Evolutionary conservation across 2,113 vertebrate genomes (phyloP).

Genomic region (Salvelinus fontinalis): DNA sequence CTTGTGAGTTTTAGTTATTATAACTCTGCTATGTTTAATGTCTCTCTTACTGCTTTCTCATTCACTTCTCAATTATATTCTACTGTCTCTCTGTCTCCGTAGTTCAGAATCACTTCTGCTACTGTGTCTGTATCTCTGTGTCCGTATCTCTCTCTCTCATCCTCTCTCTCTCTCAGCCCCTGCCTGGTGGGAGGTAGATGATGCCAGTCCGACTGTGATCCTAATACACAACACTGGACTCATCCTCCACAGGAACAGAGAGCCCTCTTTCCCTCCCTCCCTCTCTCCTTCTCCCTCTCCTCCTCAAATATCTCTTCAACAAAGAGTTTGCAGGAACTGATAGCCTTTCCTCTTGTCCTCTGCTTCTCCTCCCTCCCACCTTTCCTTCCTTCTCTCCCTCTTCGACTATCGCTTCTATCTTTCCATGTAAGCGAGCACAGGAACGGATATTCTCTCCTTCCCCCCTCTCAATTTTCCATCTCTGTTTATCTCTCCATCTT

Average conservation of each 20-base stretch:
- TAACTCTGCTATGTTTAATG: background rate
- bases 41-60: slow-evolving; percentile 43
- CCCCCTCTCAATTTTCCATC: background rate
- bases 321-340: slow-evolving; percentile 2
- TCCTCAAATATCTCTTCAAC: slow-evolving; percentile 63
- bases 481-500: slow-evolving; percentile 2
- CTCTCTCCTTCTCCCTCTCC: slow-evolving; percentile 39
- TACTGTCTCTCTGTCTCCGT: slow-evolving; percentile 46
- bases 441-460: background rate
- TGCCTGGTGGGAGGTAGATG: slow-evolving; percentile 42
- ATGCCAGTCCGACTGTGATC: slow-evolving; percentile 48
- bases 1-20: too few species aligned
- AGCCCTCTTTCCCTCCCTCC: slow-evolving; percentile 20
- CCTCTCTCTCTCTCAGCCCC: slow-evolving; percentile 8
- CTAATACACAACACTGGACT: slow-evolving; percentile 52
- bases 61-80: slow-evolving; percentile 49
- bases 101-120: slow-evolving; percentile 30
- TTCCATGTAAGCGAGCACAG: background rate
- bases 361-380: slow-evolving; percentile 1
- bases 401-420: background rate
- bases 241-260: slow-evolving; percentile 40
- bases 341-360: background rate
- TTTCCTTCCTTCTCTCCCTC: background rate
- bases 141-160: background rate
- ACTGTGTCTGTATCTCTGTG: background rate